Conservation (phyloP, 2,113 vertebrate genomes). For the Cromileptes altivelis region DNA sequence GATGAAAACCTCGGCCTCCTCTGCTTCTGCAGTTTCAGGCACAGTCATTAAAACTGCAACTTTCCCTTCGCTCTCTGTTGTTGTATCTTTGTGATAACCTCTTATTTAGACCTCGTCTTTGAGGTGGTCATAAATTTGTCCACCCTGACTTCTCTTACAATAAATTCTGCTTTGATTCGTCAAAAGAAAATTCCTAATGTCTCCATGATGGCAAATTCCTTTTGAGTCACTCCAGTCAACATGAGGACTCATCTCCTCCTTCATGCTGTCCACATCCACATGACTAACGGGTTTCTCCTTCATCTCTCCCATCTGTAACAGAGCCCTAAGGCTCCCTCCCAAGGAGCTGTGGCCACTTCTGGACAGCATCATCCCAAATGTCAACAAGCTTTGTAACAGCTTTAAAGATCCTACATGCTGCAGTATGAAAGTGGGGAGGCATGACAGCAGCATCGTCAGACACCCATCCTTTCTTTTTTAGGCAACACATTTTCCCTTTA, state of each 20-base stretch:
- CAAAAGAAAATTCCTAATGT: not conserved
- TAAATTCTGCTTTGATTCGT: constrained; percentile 29
- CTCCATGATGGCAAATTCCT: constrained; percentile 12
- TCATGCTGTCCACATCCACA: constrained; percentile 7
- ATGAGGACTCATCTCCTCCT: not conserved
- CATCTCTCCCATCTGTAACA: constrained; percentile 47
- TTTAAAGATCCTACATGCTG: constrained; percentile 46
- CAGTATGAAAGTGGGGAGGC: constrained; percentile 34
- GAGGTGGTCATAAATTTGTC: constrained; percentile 1
- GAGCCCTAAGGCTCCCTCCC: constrained; percentile 19
- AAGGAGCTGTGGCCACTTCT: constrained; percentile 25
- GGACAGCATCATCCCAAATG: constrained; percentile 36
- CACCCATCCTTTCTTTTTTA: constrained; percentile 16
- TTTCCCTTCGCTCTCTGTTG: constrained; percentile 5
- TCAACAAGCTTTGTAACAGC: constrained; percentile 35
- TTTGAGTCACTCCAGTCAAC: not conserved
- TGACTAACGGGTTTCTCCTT: constrained; percentile 22
- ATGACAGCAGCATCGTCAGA: constrained; percentile 36
- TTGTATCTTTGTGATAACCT: constrained; percentile 17
- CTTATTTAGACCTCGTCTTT: constrained; percentile 19
- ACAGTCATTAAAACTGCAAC: constrained; percentile 15
- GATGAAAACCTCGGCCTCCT: constrained; percentile 13
- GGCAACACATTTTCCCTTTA: constrained; percentile 32
- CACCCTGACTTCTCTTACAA: constrained; percentile 17
- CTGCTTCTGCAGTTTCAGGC: constrained; percentile 9